Base-by-base conservation (phyloP, 1,140 invertebrate species). In the Lanistes nyassanus region DNA sequence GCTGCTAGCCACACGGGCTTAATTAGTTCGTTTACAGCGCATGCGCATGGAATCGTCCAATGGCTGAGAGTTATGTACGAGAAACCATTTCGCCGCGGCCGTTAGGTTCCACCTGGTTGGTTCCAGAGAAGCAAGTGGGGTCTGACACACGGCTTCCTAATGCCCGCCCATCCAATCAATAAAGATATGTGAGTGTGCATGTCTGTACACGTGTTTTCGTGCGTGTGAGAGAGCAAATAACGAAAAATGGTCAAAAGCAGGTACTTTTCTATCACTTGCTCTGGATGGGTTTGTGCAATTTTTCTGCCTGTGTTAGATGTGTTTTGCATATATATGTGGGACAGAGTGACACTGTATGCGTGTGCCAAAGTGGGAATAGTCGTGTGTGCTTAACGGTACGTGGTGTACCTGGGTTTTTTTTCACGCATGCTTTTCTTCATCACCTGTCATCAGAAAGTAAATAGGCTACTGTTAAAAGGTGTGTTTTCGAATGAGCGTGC, bases 111-210 rank as follows among this genome's bases (percentile, higher is more conserved):
- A n/a, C n/a, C n/a, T n/a, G n/a, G n/a, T n/a, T n/a, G n/a, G n/a
- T n/a, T n/a, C n/a, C n/a, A n/a, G n/a, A n/a, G n/a, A n/a, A n/a
- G n/a, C n/a, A n/a, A n/a, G n/a, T n/a, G n/a, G n/a, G n/a, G n/a
- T n/a, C n/a, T n/a, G n/a, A n/a, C n/a, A n/a, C n/a, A n/a, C n/a
- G n/a, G n/a, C n/a, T n/a, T n/a, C n/a, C n/a, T n/a, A n/a, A n/a
- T n/a, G n/a, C n/a, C n/a, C n/a, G n/a, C n/a, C n/a, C n/a, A n/a
- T n/a, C n/a, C n/a, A n/a, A n/a, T n/a, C n/a, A n/a, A n/a, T n/a
- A n/a, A n/a, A n/a, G n/a, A n/a, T 60, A 31, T 60, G 58, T 60
- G 58, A 26, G 58, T 60, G 58, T 60, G 58, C 31, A 31, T 60
- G 58, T 23, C n/a, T 60, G 58, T 23, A 31, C 23, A 31, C 23